Evolutionary conservation across 2,888 invertebrate genomes (phyloP).

Genomic region (Catonia carolina): DNA sequence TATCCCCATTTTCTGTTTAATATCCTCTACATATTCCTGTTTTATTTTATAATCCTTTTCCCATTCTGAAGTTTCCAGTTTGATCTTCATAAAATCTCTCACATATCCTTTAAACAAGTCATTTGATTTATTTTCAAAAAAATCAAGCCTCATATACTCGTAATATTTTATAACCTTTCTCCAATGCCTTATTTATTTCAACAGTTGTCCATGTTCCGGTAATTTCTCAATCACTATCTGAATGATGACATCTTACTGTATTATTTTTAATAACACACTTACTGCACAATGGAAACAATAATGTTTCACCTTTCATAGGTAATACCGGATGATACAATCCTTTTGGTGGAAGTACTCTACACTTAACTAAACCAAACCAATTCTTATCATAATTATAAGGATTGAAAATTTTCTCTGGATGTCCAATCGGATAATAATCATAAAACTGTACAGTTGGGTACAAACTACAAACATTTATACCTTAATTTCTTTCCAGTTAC

Average conservation of each 20-base stretch:
- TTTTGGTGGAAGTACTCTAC: constrained; percentile 30
- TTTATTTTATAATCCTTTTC: background rate
- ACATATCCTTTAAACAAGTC: constrained; percentile 32
- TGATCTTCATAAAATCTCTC: constrained; percentile 25
- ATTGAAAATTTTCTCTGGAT: constrained; percentile 30
- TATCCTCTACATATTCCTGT: constrained; percentile 28
- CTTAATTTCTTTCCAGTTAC: constrained; percentile 29
- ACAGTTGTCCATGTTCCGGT: constrained; percentile 19
- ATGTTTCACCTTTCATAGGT: constrained; percentile 18
- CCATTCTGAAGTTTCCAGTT: constrained; percentile 14
- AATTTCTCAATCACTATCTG: constrained; percentile 21
- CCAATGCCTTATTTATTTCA: constrained; percentile 28
- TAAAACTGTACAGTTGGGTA: constrained; percentile 33
- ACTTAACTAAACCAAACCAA: constrained; percentile 33
- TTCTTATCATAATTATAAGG: constrained; percentile 29
- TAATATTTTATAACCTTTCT: constrained; percentile 32
- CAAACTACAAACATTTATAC: constrained; percentile 32
- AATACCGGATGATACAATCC: constrained; percentile 28
- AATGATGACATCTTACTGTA: constrained; percentile 13
- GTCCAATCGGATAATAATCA: constrained; percentile 31
- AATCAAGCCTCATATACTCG: constrained; percentile 31
- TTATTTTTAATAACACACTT: constrained; percentile 13
- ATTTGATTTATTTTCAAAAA: constrained; percentile 26
- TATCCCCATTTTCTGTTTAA: constrained; percentile 26
- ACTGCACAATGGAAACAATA: constrained; percentile 20